Evolutionary conservation across 2,888 invertebrate species (phyloP), one percentile per base, ranked within the genome.

Genomic region (Sipha maydis): DNA sequence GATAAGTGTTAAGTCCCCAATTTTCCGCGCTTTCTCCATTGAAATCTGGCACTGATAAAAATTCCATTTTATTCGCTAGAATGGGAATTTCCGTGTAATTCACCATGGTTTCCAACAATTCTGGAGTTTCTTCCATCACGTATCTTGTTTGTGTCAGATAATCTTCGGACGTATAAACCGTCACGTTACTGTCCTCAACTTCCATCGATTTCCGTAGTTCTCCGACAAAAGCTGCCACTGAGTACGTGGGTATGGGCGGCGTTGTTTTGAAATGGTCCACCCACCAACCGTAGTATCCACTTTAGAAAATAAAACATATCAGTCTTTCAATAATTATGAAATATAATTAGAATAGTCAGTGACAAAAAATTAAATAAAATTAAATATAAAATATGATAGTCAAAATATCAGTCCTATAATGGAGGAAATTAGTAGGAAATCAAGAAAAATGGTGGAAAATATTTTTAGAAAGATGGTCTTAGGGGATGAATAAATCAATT

Each of bases 181-280:
- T 34, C 8, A 90, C 34, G 0, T 85, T 61, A n/a, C 89, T 88
- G 17, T 71, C 88, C 28, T 90, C 69, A 5, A 85, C 73, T 89
- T 89, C 89, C 28, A 89, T 84, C 54, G 90, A 71, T 25, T 89
- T 89, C n/a, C 48, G 94, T 90, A 96, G 96, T 91, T 97, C 96
- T 0, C 95, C 95, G 21, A 97, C 95, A 0, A 96, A 94, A 91
- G 96, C 96, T 0, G 97, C 97, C 8, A 97, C 95, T 69, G 98
- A 92, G 91, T 97, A 98, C 0, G 90, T 90, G 9, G 91, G 90
- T 90, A 90, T 91, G 3, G 89, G 73, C n/a, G 90, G 90, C 14
- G 90, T 90, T 11, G 89, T 80, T 67, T 90, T 73, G 73, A 90
- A 91, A 38, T 69, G 41, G n/a, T 90, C 90, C 34, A 67, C 38